These are phyloP conservation scores for Chromoteleia sp. DNA, from an alignment of 2,888 invertebrate genomes.

Conservation along the genomic window DNA sequence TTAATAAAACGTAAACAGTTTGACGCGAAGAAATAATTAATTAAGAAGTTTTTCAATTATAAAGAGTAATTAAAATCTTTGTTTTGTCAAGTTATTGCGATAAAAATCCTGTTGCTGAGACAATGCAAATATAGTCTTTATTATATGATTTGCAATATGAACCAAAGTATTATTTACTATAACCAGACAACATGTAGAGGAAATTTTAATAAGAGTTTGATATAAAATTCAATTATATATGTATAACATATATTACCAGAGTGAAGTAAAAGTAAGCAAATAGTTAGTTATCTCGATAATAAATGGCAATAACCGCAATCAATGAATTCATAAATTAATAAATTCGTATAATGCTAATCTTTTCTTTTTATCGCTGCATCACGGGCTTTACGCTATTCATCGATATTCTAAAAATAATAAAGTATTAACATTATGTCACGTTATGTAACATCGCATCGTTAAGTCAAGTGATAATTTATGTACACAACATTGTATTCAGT, in stretches of 20 bases:
- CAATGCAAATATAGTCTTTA: neutral
- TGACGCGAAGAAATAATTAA: no score
- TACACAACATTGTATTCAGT: conserved; percentile 32
- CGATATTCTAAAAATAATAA: conserved; percentile 18
- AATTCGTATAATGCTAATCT: neutral
- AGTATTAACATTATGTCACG: conserved; percentile 25
- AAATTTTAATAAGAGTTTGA: neutral
- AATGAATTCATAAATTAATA: neutral
- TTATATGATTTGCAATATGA: conserved; percentile 17
- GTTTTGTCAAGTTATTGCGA: no score
- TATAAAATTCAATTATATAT: neutral
- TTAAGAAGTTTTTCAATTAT: no score
- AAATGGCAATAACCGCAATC: neutral
- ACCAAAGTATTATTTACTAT: conserved; percentile 21
- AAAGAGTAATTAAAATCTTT: no score
- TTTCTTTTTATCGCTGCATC: neutral
- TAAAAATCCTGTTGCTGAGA: neutral
- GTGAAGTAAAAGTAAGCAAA: no score
- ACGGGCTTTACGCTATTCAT: conserved; percentile 1
- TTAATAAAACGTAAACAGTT: no score
- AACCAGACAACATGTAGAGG: neutral
- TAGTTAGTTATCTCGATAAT: conserved; percentile 7
- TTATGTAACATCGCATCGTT: conserved; percentile 20
- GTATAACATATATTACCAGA: no score
- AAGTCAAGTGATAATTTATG: conserved; percentile 16